Base-by-base conservation (phyloP, 2,797 vertebrate species). In the Antennarius maculatus region DNA sequence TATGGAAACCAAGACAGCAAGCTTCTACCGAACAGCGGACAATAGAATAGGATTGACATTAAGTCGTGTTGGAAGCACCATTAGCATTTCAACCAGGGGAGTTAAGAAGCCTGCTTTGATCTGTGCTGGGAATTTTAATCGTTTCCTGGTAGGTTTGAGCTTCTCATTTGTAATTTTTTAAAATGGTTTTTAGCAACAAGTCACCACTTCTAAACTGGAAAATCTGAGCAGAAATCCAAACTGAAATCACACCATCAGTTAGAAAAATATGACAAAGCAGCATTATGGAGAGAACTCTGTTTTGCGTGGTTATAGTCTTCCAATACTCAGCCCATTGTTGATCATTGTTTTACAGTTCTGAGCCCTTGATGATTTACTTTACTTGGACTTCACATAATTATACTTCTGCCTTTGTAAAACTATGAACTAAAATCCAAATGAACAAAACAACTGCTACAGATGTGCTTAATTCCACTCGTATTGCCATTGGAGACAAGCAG, bases 41-140 rank as follows among this genome's bases (percentile, higher is more conserved):
- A 66, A 76, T 61, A 64, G 77, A 87, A 69, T 69, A 60, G 81
- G 80, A 80, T 75, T 91, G 91, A 89, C 88, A 87, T 89, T 90
- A 88, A 89, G 87, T 77, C 79, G 69, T 63, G 71, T 74, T 83
- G 86, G 82, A 86, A 82, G 71, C 76, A 54, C 55, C 75, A 94
- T 93, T 93, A 90, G 90, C 91, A 93, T 94, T 92, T 93, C 91
- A 90, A 84, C 88, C 86, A 80, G 79, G 84, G 82, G 67, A 88
- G 76, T 78, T 80, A 76, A 77, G 85, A 86, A 88, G 89, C 86
- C 88, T 88, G 82, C 81, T 88, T 82, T 79, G 78, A 87, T 90
- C 82, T 91, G 89, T 88, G 86, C 71, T 79, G 76, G 74, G 91
- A 92, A 93, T 93, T 78, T 86, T 91, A 93, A 93, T 93, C 89